Base-by-base conservation (phyloP, 2,888 invertebrate species). In the Xanthorhoe designata region DNA sequence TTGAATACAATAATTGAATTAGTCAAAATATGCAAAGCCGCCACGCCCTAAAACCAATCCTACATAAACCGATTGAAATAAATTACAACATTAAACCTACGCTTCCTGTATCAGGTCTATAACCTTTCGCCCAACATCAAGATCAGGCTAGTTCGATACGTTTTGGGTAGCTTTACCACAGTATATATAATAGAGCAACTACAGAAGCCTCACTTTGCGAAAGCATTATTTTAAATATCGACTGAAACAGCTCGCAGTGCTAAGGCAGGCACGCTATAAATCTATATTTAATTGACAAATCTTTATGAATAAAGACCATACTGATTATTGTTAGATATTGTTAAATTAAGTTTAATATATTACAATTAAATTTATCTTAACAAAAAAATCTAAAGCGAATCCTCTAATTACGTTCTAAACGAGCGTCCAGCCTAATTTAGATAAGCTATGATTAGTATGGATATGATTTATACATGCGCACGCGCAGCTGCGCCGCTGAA, bases 391-490 rank as follows among this genome's bases (percentile, higher is more conserved):
- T 13, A n/a, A 52, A 42, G 2, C 67, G 65, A 71, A 73, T 74
- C 74, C 70, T 70, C 71, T 80, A 81, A 82, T 84, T 80, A 81
- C 76, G 74, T 79, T 78, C 75, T 80, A 74, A 80, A 79, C 82
- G 77, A 78, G 73, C 79, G 77, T 79, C 80, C 77, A 76, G 80
- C 81, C 83, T 80, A 84, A 84, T 85, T 84, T 83, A 83, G 85
- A 85, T 85, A 81, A 77, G 75, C 75, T 72, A 75, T 81, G 76
- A 84, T 79, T 80, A 82, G 81, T 83, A 83, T 78, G 72, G 79
- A 82, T 83, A 88, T 89, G 89, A 91, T 90, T 88, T 88, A 90
- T 90, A 78, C 70, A 74, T 75, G 81, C 80, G 80, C 80, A 75
- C 74, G 77, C 85, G 84, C 90, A 89, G 87, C 86, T 87, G 86